Conservation (phyloP, 2,797 vertebrate species). For the Siniperca undulata region DNA sequence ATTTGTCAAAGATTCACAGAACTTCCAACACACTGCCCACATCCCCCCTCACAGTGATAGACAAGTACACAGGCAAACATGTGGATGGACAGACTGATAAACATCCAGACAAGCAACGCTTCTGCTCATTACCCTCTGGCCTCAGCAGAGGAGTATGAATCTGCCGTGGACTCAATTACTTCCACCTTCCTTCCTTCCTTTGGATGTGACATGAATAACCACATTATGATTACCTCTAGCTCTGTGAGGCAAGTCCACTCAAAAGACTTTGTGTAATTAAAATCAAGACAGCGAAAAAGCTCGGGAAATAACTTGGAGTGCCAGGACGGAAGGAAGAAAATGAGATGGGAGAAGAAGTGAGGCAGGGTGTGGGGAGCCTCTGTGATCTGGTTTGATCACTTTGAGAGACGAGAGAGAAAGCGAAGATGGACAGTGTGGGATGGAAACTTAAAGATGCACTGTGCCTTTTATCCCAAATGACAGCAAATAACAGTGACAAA, state of each 20-base stretch:
- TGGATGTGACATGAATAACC: conserved; percentile 89
- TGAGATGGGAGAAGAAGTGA: conserved; percentile 42
- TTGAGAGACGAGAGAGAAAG: conserved; percentile 13
- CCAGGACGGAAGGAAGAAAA: conserved; percentile 43
- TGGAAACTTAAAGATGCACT: conserved; percentile 16
- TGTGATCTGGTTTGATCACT: conserved; percentile 47
- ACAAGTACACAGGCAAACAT: conserved; percentile 37
- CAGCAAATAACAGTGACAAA: background rate
- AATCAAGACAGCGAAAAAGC: conserved; percentile 76
- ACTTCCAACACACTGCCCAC: background rate
- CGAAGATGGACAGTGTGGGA: conserved; percentile 1
- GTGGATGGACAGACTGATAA: conserved; percentile 29
- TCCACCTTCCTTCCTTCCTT: conserved; percentile 76
- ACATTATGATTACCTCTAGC: conserved; percentile 86
- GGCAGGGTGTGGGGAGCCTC: conserved; percentile 31
- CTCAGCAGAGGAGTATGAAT: conserved; percentile 75
- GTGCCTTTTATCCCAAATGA: conserved; percentile 2
- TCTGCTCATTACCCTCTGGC: conserved; percentile 56
- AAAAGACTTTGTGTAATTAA: conserved; percentile 87
- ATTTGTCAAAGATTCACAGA: conserved; percentile 9
- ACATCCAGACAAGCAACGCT: conserved; percentile 50
- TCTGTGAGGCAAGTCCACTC: conserved; percentile 73
- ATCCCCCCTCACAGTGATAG: conserved; percentile 14
- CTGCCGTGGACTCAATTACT: conserved; percentile 87
- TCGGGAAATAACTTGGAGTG: conserved; percentile 59